Conservation (phyloP, 2,113 vertebrate genomes). For the Rhizomys pruinosus region DNA sequence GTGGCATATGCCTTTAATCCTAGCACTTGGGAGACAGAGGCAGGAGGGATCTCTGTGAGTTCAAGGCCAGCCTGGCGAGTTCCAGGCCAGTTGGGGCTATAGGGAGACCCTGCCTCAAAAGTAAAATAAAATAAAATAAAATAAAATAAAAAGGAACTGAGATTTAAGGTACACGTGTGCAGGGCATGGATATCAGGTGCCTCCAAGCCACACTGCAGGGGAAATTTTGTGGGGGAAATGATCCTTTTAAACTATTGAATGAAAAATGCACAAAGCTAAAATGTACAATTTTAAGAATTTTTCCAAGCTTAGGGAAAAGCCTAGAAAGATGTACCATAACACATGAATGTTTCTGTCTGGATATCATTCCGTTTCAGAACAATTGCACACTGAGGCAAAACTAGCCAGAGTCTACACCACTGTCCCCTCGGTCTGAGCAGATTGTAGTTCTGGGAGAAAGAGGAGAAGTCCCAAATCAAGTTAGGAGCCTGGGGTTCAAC, state of each 20-base stretch:
- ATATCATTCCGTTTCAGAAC: background rate
- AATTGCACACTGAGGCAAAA: background rate
- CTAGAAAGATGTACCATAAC: background rate
- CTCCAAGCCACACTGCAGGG: background rate
- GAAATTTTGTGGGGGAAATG: background rate
- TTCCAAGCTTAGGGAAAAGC: background rate
- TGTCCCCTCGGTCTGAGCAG: accelerated
- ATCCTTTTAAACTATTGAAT: background rate
- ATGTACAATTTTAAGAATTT: background rate
- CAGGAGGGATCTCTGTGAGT: no score
- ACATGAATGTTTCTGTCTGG: background rate
- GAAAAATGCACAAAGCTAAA: background rate
- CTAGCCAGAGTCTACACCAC: accelerated
- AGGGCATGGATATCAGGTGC: background rate
- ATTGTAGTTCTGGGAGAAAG: accelerated
- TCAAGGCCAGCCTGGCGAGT: no score
- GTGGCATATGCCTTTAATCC: no score
- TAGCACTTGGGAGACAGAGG: no score
- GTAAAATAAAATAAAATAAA: no score
- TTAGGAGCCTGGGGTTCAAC: no score
- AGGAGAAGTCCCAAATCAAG: accelerated
- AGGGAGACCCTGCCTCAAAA: no score
- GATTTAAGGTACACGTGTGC: background rate
- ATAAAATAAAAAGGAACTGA: no score
- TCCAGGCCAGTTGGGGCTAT: no score